Percentiles rank a stretch among this genome's conserved stretches.
These are phyloP conservation scores for Cromileptes altivelis DNA, from an alignment of 2,113 vertebrate species.

Conservation along the genomic window DNA sequence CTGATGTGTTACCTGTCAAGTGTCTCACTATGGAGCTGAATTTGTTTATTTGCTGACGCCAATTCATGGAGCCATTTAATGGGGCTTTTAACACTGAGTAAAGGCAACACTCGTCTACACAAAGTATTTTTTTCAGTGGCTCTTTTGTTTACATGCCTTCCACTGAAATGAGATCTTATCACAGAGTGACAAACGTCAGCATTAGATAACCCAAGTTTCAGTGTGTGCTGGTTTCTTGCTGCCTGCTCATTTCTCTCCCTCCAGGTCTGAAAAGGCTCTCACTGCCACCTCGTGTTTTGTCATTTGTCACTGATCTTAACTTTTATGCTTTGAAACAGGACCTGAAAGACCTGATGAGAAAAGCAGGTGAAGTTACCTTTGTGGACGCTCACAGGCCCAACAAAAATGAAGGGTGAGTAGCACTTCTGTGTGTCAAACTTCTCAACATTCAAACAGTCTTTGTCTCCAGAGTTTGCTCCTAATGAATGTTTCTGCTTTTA, in stretches of 20 bases:
- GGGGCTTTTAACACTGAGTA: background rate
- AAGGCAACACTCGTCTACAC: conserved; percentile 42
- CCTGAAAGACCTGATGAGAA: conserved; percentile 96
- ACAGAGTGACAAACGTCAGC: conserved; percentile 54
- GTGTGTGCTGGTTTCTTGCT: conserved; percentile 68
- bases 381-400: conserved; percentile 95
- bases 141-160: conserved; percentile 62
- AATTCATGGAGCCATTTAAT: conserved; percentile 31
- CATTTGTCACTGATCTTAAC: conserved; percentile 39
- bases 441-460: fast-evolving
- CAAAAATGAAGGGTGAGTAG: conserved; percentile 91
- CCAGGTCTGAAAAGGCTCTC: conserved; percentile 72
- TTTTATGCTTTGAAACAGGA: conserved; percentile 86
- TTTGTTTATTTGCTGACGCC: conserved; percentile 7
- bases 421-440: fast-evolving
- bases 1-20: conserved; percentile 2
- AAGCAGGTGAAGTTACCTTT: conserved; percentile 94
- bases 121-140: conserved; percentile 42
- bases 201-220: conserved; percentile 54
- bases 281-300: background rate
- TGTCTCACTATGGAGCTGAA: conserved; percentile 10
- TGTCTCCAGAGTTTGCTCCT: background rate
- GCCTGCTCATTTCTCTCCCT: conserved; percentile 66
- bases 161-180: conserved; percentile 56
- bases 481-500: background rate